These are phyloP conservation scores for Callosobruchus maculatus DNA, from an alignment of 2,888 invertebrate genomes.

Conservation along the genomic window DNA sequence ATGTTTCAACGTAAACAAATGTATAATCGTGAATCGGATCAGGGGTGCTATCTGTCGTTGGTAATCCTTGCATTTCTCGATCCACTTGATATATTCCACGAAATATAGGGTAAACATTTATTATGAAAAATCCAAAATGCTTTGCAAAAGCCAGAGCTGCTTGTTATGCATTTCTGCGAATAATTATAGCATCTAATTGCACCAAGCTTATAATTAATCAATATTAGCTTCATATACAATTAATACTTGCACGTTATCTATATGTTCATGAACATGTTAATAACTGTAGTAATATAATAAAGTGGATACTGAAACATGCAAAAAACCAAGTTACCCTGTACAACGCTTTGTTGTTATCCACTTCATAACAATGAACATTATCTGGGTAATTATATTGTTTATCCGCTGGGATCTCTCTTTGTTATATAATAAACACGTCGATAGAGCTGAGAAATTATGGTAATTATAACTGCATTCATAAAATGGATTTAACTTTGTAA, in stretches of 20 bases:
- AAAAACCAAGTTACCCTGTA: neutral
- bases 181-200: too few relatives aligned
- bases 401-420: neutral
- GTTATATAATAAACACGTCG: neutral
- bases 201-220: too few relatives aligned
- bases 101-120: too few relatives aligned
- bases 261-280: neutral
- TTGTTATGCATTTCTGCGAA: too few relatives aligned
- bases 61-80: too few relatives aligned
- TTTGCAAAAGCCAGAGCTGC: too few relatives aligned
- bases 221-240: neutral
- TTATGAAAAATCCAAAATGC: too few relatives aligned
- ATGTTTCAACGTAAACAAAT: too few relatives aligned
- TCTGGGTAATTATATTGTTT: neutral
- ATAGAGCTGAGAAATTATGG: neutral
- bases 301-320: neutral
- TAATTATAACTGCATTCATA: neutral
- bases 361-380: neutral
- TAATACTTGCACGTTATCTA: neutral
- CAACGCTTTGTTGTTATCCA: neutral
- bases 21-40: too few relatives aligned
- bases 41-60: too few relatives aligned
- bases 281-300: neutral
- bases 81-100: too few relatives aligned
- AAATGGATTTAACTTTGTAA: neutral